Evolutionary conservation across 37 sponge, comb jelly and placozoan species (phyloP), one percentile per base, ranked within the genome.

Genomic region (Cliona cf. orientalis): DNA sequence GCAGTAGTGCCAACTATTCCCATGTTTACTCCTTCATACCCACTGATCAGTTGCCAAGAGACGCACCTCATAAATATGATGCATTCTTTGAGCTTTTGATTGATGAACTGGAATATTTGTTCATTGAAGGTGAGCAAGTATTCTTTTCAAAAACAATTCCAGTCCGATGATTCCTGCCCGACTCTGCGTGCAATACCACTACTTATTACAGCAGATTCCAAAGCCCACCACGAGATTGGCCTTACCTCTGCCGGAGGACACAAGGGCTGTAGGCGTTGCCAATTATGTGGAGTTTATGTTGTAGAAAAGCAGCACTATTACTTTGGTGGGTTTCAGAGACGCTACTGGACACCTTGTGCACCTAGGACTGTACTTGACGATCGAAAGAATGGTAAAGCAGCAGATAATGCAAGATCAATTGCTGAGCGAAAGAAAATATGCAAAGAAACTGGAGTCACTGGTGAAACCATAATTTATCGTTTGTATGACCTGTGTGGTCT

Each of bases 161-260:
- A 58, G 77, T 19, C n/a, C 31, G 1, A 0, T 58, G 28, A 59
- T 58, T 38, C 25, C 29, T 62, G 39, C 31, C 63, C 63, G 5
- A 59, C 42, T 9, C 42, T 76, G 5, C 11, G 63, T 6, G 1
- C 33, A 2, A 12, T 76, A 21, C 77, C 77, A 35, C 62, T 76
- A 0, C 35, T 76, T 0, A 31, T 76, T 4, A 76, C 77, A 58
- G 77, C 77, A 35, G 77, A 76, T 46, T 62, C 63, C 0, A 76
- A 76, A 39, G 77, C 77, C 26, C 77, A 76, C 31, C 26, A 23
- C 33, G 77, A 76, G 28, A 76, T 76, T 39, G 73, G 73, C 2
- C 31, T 72, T 25, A 42, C 73, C 2, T 43, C 23, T 49, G 73
- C 73, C 3, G 77, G 77, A 2, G 75, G 75, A 3, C 26, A 32